Evolutionary conservation across 2,888 invertebrate species (phyloP), one percentile per base, ranked within the genome.

Genomic region (Glyphotaelius pellucidus): DNA sequence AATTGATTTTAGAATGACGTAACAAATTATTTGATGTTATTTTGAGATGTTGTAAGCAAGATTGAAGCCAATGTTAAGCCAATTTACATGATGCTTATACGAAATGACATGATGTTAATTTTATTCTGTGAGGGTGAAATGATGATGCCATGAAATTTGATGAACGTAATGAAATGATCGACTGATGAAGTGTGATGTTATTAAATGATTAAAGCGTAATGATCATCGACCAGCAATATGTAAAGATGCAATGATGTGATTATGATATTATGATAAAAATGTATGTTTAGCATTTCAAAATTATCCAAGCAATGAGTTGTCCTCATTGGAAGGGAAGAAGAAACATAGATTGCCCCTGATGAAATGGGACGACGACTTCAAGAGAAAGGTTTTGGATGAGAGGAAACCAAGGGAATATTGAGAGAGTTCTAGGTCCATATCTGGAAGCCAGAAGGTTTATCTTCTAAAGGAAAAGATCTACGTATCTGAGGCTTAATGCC

Each of bases 141-240:
- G 85, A 42, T n/a, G 35, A 85, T 85, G 85, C 4, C 19, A 85
- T 85, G 85, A 85, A 85, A 25, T 85, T 11, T 83, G 31, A 67
- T 67, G 7, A 5, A 25, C 1, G 25, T 67, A 67, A 67, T 67
- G 52, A 67, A 67, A 67, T 19, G 52, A 19, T 67, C 25, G 52
- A 67, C 19, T 67, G 52, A 19, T 67, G 52, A 67, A 67, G 52
- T 25, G 52, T 67, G 25, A 19, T 67, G 25, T 4, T 67, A 67
- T 67, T 19, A 67, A 15, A 25, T 67, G 52, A 52, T 25, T 67
- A 67, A 67, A 67, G 47, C 47, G 15, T 11, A 47, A 47, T 15
- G 47, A 47, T 47, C 15, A 47, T 3, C 47, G 47, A 47, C 47
- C 47, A 47, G 15, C 4, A 47, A 67, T 14, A 4, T 4, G 52